Evolutionary conservation across 2,888 invertebrate species (phyloP).

Genomic region (Cosmia pyralina): DNA sequence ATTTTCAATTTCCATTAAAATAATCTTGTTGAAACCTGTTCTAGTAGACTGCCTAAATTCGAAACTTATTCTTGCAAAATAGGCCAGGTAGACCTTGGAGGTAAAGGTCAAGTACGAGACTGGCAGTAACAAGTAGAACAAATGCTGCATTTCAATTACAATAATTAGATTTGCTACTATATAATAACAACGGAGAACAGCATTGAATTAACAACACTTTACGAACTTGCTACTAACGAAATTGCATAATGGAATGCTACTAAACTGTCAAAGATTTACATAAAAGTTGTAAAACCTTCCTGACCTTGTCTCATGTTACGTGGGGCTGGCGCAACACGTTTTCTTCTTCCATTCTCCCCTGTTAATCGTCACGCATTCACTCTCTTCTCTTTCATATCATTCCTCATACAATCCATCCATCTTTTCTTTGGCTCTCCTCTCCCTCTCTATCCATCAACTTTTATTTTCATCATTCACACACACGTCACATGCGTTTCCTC

Average conservation of each 20-base stretch:
- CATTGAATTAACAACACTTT: background rate
- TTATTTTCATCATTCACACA: too few species aligned
- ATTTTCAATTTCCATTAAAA: background rate
- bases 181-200: background rate
- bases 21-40: background rate
- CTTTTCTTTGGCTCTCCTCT: too few species aligned
- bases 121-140: background rate
- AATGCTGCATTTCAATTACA: constrained; percentile 7
- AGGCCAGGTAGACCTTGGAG: background rate
- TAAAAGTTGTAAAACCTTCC: background rate
- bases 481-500: too few species aligned
- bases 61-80: background rate
- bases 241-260: background rate
- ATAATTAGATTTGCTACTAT: constrained; percentile 6
- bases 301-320: too few species aligned
- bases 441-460: too few species aligned
- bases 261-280: background rate
- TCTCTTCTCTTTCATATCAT: too few species aligned
- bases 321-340: too few species aligned
- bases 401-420: too few species aligned
- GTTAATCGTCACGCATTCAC: too few species aligned
- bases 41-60: background rate
- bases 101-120: constrained; percentile 23
- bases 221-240: background rate
- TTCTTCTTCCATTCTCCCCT: too few species aligned